These are phyloP conservation scores for Serilophus lunatus DNA, from an alignment of 2,113 vertebrate species.

Conservation along the genomic window DNA sequence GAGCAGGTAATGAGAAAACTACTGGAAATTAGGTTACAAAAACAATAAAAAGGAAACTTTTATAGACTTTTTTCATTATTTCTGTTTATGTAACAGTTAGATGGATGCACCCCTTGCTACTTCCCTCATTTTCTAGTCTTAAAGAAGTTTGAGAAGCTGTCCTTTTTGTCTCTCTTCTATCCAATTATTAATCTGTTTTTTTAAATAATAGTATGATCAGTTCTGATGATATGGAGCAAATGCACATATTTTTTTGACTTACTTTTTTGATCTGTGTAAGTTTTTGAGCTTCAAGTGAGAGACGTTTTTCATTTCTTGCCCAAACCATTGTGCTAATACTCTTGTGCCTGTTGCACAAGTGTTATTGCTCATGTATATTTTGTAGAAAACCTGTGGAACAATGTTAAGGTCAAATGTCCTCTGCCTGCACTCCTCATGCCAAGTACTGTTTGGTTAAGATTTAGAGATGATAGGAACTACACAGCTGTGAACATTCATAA, in stretches of 20 bases:
- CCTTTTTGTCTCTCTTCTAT: background rate
- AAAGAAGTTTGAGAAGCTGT: background rate
- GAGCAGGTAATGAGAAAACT: background rate
- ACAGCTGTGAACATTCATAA: background rate
- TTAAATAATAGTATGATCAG: background rate
- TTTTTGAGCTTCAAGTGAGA: background rate
- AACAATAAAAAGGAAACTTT: background rate
- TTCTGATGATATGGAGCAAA: background rate
- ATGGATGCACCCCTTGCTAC: background rate
- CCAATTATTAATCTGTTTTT: background rate
- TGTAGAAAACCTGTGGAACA: background rate
- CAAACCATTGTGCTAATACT: background rate
- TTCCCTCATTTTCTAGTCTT: background rate
- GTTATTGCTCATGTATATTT: background rate
- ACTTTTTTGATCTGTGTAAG: background rate
- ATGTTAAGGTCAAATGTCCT: background rate
- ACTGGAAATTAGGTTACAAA: constrained; percentile 6
- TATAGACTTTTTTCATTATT: background rate
- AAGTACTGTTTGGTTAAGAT: background rate
- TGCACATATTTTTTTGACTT: background rate
- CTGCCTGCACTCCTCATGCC: background rate
- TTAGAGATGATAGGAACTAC: background rate
- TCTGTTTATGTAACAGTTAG: background rate
- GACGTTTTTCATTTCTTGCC: background rate
- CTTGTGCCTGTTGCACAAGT: background rate